phyloP scores from a whole-genome alignment of 2,888 invertebrate species.

The Hedya salicella region DNA sequence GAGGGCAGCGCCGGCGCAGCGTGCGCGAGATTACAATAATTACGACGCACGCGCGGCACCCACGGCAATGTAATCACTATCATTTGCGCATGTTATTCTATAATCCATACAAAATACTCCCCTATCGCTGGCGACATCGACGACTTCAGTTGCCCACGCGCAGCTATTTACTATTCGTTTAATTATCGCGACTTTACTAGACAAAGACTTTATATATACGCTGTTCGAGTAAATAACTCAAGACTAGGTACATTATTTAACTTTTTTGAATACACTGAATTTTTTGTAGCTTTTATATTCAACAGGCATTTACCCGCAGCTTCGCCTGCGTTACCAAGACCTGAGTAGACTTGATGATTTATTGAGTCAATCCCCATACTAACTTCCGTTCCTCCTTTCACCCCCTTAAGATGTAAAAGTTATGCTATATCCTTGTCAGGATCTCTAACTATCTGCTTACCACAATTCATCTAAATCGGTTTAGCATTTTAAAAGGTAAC shows the following conservation, averaged over 20 bases:
- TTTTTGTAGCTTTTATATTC: no score
- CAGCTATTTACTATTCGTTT: slow-evolving; percentile 31
- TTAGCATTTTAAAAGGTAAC: no score
- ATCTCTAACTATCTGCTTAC: no score
- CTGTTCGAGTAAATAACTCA: background rate
- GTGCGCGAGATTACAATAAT: slow-evolving; percentile 80
- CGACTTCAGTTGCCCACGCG: slow-evolving; percentile 30
- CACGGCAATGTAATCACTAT: slow-evolving; percentile 76
- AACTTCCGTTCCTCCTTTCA: no score
- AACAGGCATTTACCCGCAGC: no score
- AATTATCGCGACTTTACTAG: slow-evolving; percentile 6
- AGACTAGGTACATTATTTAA: background rate
- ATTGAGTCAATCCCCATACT: no score
- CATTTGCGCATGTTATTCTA: slow-evolving; percentile 82
- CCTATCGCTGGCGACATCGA: slow-evolving; percentile 72
- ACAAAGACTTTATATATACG: background rate
- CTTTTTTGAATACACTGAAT: no score
- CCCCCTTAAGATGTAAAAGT: no score
- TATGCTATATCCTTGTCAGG: no score
- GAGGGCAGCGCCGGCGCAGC: slow-evolving; percentile 58
- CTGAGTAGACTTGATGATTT: no score
- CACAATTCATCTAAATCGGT: no score
- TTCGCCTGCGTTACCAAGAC: no score
- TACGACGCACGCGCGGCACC: slow-evolving; percentile 76
- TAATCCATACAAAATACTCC: slow-evolving; percentile 75